A percentile compares a stretch with the other conserved stretches of the same genome.
These are phyloP conservation scores for Oostethus manadensis DNA, from an alignment of 2,113 vertebrate genomes.

Conservation along the genomic window DNA sequence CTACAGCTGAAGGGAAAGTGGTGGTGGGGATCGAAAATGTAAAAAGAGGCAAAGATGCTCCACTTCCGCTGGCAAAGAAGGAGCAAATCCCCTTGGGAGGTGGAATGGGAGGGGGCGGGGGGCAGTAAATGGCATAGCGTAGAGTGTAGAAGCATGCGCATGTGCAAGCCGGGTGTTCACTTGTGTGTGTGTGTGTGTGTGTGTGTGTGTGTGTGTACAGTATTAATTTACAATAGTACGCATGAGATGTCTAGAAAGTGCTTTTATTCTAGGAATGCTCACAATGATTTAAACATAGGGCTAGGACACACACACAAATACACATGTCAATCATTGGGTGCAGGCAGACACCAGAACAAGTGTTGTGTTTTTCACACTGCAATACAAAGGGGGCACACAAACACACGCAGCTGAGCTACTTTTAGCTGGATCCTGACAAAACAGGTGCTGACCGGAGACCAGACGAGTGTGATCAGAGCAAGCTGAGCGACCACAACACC, in stretches of 20 bases:
- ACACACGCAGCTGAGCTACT: slow-evolving; percentile 2
- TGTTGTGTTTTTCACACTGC: slow-evolving; percentile 64
- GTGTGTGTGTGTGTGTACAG: background rate
- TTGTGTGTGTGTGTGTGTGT: slow-evolving; percentile 24
- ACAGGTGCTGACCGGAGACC: slow-evolving; percentile 18
- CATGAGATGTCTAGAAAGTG: slow-evolving; percentile 45
- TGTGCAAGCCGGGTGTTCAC: slow-evolving; percentile 31
- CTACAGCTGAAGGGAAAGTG: slow-evolving; percentile 56
- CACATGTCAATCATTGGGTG: slow-evolving; percentile 40
- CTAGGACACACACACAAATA: slow-evolving; percentile 15
- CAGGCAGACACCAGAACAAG: slow-evolving; percentile 53
- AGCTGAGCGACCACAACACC: slow-evolving; percentile 32
- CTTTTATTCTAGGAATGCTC: slow-evolving; percentile 54
- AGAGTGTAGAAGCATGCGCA: slow-evolving; percentile 37
- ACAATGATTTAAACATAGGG: slow-evolving; percentile 25
- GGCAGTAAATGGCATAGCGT: slow-evolving; percentile 48
- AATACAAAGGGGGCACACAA: slow-evolving; percentile 20
- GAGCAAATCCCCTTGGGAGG: slow-evolving; percentile 28
- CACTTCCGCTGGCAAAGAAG: slow-evolving; percentile 49
- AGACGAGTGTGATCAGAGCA: slow-evolving; percentile 26
- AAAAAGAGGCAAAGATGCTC: slow-evolving; percentile 31
- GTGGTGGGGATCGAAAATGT: slow-evolving; percentile 13
- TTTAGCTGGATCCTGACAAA: slow-evolving; percentile 7
- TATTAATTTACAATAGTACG: slow-evolving; percentile 59
- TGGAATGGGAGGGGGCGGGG: slow-evolving; percentile 38